Evolutionary conservation across 2,797 vertebrate species (phyloP).

Genomic region (Anguilla obscura): DNA sequence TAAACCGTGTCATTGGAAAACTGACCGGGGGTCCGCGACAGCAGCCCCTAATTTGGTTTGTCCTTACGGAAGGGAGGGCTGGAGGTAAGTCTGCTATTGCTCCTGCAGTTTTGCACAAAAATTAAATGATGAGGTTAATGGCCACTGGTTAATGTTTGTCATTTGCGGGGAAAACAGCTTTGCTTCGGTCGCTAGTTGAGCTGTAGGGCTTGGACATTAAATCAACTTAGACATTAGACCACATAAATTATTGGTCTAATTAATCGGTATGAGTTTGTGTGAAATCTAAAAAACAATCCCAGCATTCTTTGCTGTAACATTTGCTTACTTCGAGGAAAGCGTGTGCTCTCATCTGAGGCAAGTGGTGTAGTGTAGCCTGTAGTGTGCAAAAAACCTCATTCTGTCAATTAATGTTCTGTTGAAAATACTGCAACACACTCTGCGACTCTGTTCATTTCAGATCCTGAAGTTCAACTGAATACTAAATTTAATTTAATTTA

Average conservation of each 20-base stretch:
- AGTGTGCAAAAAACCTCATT: background rate
- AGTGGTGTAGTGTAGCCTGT: background rate
- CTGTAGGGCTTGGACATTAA: too few relatives aligned
- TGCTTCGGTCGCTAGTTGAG: too few relatives aligned
- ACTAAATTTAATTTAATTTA: background rate
- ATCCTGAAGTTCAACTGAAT: background rate
- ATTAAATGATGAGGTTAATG: background rate
- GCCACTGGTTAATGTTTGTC: background rate
- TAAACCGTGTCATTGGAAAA: background rate
- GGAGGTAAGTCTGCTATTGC: background rate
- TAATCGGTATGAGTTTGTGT: too few relatives aligned
- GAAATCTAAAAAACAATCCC: too few relatives aligned
- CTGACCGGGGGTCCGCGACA: background rate
- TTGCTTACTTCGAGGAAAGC: too few relatives aligned
- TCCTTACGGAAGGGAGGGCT: background rate
- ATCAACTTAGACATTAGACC: too few relatives aligned
- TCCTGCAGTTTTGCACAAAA: background rate
- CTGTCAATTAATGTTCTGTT: background rate
- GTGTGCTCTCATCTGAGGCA: background rate
- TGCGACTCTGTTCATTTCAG: background rate
- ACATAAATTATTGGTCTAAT: too few relatives aligned
- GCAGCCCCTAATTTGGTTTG: background rate
- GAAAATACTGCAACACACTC: background rate
- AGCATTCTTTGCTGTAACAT: too few relatives aligned
- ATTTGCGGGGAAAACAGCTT: background rate